Evolutionary conservation across 2,113 vertebrate genomes (phyloP).

Genomic region (Gila orcuttii): DNA sequence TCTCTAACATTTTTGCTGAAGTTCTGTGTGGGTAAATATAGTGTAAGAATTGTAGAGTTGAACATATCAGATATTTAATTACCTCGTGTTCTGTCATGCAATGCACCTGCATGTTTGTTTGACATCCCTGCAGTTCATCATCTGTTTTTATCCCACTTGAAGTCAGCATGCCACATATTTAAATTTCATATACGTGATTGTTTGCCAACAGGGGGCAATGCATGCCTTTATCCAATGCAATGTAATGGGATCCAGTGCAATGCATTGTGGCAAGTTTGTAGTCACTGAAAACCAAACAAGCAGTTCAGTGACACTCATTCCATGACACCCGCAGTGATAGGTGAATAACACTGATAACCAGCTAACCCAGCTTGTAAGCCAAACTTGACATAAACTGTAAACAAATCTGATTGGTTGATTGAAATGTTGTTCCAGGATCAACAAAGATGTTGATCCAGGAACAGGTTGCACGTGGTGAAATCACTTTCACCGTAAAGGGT

Average conservation of each 20-base stretch:
- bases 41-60: slow-evolving; percentile 9
- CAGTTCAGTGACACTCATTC: background rate
- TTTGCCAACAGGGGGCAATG: slow-evolving; percentile 67
- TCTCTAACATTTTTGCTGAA: slow-evolving; percentile 45
- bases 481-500: background rate
- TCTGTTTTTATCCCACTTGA: slow-evolving; percentile 24
- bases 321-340: no score
- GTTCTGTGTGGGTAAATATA: slow-evolving; percentile 35
- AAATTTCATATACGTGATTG: slow-evolving; percentile 48
- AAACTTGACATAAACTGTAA: no score
- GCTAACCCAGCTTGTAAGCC: no score
- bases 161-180: background rate
- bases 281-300: slow-evolving; percentile 49
- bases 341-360: no score
- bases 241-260: slow-evolving; percentile 40
- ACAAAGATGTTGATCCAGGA: no score
- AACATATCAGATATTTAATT: slow-evolving; percentile 39
- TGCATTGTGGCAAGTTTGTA: slow-evolving; percentile 24
- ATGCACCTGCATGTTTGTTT: slow-evolving; percentile 41
- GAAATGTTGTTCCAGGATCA: no score
- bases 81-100: slow-evolving; percentile 33
- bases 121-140: background rate
- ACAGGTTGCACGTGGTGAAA: no score
- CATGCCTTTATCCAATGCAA: slow-evolving; percentile 39
- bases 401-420: no score